Evolutionary conservation across 2,113 vertebrate species (phyloP).

Genomic region (Seriola dumerili): DNA sequence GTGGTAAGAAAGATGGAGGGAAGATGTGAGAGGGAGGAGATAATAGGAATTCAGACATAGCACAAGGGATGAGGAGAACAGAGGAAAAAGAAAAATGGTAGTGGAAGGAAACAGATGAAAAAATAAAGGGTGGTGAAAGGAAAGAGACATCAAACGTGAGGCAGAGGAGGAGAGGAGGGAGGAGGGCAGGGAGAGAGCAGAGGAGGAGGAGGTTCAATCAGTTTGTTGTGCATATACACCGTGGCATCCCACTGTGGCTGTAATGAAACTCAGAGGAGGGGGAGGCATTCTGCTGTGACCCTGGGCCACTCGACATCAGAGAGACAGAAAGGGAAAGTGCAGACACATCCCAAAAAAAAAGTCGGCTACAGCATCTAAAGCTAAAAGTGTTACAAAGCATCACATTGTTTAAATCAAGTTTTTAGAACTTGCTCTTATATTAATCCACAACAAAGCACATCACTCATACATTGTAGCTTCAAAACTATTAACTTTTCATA

Average conservation of each 20-base stretch:
- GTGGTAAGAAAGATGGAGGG: not conserved
- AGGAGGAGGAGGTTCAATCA: constrained; percentile 42
- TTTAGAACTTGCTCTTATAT: not conserved
- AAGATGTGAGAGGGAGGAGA: not conserved
- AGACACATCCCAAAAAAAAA: not conserved
- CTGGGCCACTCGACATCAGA: constrained; percentile 3
- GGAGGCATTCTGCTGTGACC: constrained; percentile 26
- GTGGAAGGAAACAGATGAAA: not conserved
- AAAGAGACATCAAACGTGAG: constrained; percentile 27
- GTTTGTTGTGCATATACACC: constrained; percentile 51
- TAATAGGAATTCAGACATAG: not conserved
- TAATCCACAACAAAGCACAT: not conserved
- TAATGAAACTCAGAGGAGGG: constrained; percentile 48
- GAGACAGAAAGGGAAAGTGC: not conserved
- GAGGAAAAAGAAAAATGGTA: not conserved
- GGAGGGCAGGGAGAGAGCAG: not conserved
- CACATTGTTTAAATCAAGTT: not conserved
- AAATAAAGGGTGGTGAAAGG: not conserved
- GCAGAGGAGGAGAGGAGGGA: constrained; percentile 7
- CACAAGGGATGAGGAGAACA: not conserved
- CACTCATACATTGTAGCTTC: no score
- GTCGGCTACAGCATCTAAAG: not conserved
- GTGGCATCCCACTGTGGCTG: constrained; percentile 38
- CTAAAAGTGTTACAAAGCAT: not conserved
- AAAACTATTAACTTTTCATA: not conserved